Percentiles rank a stretch among this genome's conserved stretches.
phyloP scores from a whole-genome alignment of 2,797 vertebrate genomes.

The Trichosurus vulpecula region DNA sequence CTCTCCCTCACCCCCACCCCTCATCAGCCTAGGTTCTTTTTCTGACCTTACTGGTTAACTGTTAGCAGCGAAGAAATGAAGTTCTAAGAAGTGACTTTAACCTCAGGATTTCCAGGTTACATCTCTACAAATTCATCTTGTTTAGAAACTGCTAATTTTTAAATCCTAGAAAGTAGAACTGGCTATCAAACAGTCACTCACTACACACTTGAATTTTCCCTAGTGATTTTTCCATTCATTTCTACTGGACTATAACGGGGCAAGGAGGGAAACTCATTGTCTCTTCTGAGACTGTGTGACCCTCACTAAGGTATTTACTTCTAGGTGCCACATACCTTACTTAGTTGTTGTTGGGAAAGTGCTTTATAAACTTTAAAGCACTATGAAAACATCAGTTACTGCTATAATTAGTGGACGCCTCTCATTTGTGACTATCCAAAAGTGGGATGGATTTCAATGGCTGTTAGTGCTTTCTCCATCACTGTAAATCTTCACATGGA shows the following conservation, averaged over 20 bases:
- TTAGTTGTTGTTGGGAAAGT: neutral
- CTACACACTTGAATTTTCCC: neutral
- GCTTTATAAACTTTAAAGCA: neutral
- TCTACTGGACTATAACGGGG: neutral
- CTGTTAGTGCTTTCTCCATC: neutral
- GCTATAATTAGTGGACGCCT: neutral
- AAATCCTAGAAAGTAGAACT: constrained; percentile 30
- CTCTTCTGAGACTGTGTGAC: neutral
- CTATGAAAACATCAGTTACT: neutral
- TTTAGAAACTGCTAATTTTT: constrained; percentile 32
- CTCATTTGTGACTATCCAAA: neutral
- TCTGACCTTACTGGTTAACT: constrained; percentile 62
- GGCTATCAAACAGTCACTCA: neutral
- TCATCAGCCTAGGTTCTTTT: constrained; percentile 65
- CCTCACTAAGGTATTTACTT: neutral
- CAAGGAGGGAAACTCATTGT: neutral
- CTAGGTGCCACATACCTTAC: neutral
- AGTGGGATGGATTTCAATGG: neutral
- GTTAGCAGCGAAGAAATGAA: constrained; percentile 19
- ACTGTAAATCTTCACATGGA: neutral
- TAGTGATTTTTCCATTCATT: neutral
- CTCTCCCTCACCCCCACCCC: too few relatives aligned
- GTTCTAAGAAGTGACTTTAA: constrained; percentile 46
- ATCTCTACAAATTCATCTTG: neutral
- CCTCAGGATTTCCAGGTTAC: neutral